A percentile compares a stretch with the other conserved stretches of the same genome.
Conservation (phyloP, 2,113 vertebrate genomes). For the Tenrec ecaudatus region DNA sequence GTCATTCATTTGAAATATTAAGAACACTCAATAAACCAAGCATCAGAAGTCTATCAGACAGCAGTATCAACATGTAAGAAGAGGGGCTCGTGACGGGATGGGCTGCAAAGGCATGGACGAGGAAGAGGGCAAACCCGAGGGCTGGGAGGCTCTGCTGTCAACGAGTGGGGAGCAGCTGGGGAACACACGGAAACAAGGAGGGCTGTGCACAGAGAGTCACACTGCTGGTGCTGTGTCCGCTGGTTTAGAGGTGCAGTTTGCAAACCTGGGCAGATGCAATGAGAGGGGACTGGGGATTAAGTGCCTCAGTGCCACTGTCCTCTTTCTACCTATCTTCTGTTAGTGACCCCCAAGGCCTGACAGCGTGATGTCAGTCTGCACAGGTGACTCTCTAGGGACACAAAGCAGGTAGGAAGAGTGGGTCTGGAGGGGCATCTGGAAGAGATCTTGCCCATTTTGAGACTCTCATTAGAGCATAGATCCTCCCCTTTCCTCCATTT, state of each 20-base stretch:
- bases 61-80: neutral
- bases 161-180: neutral
- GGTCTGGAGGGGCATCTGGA: neutral
- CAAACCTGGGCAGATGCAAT: neutral
- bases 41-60: too few species aligned
- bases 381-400: neutral
- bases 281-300: neutral
- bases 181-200: neutral
- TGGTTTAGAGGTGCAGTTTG: neutral
- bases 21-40: neutral
- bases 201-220: neutral
- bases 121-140: neutral
- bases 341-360: too few species aligned
- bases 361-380: neutral
- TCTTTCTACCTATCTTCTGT: neutral
- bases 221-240: neutral
- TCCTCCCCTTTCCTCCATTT: neutral
- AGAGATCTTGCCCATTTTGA: neutral
- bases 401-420: neutral
- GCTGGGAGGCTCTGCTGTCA: neutral
- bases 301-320: neutral
- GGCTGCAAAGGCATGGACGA: neutral
- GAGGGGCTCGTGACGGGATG: neutral
- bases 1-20: neutral
- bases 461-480: neutral